Evolutionary conservation across 2,797 vertebrate species (phyloP), one percentile per base, ranked within the genome.

Genomic region (Takifugu rubripes): DNA sequence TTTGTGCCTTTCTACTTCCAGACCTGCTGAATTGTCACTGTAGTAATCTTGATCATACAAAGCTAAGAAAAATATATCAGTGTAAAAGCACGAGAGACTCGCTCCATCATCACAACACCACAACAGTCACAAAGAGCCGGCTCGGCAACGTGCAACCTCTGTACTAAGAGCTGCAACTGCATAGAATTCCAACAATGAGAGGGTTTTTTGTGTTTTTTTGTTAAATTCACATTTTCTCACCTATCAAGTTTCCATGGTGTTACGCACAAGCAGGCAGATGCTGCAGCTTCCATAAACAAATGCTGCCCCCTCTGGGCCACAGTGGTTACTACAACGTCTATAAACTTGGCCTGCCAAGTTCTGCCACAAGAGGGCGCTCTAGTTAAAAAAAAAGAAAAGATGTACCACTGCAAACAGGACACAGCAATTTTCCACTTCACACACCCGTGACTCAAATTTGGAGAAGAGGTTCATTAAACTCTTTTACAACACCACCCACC

Each of bases 331-430:
- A 80, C 59, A 84, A 70, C 83, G 75, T 84, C 81, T 84, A 63
- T 75, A 56, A 90, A 92, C 94, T 91, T 88, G 94, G 94, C 95
- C 94, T 90, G 94, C 94, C 94, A 94, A 94, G 93, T 91, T 78
- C 87, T 74, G 81, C 79, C 87, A 90, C 87, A 86, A 91, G 92
- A 90, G 89, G 90, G 73, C 88, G 86, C 87, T 88, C 84, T 85
- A 70, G 75, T 75, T 78, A 11, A 8, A 17, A 83, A 72, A 81
- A 77, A 66, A 76, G 76, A 66, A 65, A 82, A 16, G 36, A 87
- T 53, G 74, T 75, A 69, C 80, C 78, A 87, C 83, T 70, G 86
- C 89, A 90, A 88, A 85, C 72, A 67, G 82, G 75, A 85, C 78
- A 86, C 84, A 68, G 75, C 80, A 82, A 78, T 68, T 69, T 65